These are phyloP conservation scores for Setophaga petechia DNA, from an alignment of 2,113 vertebrate genomes.

Conservation along the genomic window DNA sequence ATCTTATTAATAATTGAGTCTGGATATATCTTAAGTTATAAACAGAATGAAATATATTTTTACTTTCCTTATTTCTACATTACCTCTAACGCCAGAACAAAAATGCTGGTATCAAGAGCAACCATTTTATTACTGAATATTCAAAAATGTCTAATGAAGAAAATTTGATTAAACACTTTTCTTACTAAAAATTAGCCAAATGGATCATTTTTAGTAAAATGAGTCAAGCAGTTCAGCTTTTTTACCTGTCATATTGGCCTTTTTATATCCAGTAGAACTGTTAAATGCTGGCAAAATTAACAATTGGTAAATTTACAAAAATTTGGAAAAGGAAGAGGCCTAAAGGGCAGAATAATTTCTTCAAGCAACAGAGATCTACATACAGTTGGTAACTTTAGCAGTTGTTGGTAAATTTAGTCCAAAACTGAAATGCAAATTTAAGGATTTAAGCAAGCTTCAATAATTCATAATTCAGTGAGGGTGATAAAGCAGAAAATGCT, in stretches of 20 bases:
- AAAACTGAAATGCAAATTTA: not conserved
- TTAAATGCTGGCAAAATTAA: not conserved
- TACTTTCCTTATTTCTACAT: not conserved
- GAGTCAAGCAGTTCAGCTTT: not conserved
- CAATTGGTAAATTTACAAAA: not conserved
- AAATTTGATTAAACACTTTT: not conserved
- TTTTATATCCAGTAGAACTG: not conserved
- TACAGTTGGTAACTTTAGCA: not conserved
- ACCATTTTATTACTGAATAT: slow-evolving; percentile 26
- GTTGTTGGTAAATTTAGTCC: not conserved
- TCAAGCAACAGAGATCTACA: not conserved
- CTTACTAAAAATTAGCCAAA: not conserved
- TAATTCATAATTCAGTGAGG: not conserved
- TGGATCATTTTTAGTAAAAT: not conserved
- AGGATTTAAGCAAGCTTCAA: not conserved
- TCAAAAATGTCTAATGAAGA: slow-evolving; percentile 1
- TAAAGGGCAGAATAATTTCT: not conserved
- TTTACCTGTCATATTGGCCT: not conserved
- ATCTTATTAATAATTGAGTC: slow-evolving; percentile 19
- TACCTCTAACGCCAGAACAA: not conserved
- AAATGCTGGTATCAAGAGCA: slow-evolving; percentile 8
- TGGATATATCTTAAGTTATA: slow-evolving; percentile 2
- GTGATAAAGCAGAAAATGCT: not conserved
- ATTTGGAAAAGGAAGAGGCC: not conserved
- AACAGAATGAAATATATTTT: not conserved